phyloP scores from a whole-genome alignment of 2,113 vertebrate species.

The Anarrhichthys ocellatus region DNA sequence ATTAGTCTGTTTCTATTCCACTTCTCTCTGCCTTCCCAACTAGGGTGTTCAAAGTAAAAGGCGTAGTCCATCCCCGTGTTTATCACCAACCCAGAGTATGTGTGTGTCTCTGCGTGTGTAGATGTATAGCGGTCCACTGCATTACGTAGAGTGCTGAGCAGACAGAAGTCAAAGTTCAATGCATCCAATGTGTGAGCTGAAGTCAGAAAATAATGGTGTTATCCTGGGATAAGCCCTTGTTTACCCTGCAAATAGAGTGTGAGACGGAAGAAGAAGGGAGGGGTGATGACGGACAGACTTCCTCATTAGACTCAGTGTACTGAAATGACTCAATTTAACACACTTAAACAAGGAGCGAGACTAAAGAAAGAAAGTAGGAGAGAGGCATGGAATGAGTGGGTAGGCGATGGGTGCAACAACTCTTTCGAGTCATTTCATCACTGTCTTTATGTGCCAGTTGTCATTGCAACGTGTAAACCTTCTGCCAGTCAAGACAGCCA shows the following conservation, averaged over 20 bases:
- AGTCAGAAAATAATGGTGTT: conserved; percentile 70
- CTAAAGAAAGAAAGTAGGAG: conserved; percentile 7
- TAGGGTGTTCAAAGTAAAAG: conserved; percentile 14
- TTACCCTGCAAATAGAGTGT: conserved; percentile 63
- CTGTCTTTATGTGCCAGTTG: conserved; percentile 8
- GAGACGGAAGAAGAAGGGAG: neutral
- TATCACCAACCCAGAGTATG: conserved; percentile 6
- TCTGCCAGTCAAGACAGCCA: neutral
- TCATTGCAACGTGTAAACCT: conserved; percentile 3
- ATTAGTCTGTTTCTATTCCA: neutral
- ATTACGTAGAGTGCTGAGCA: conserved; percentile 59
- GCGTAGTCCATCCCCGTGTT: conserved; percentile 11
- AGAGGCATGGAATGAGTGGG: neutral
- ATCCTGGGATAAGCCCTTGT: conserved; percentile 61
- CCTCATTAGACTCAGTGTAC: conserved; percentile 34
- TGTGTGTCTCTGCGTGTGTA: neutral
- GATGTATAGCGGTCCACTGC: conserved; percentile 19
- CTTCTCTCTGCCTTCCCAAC: neutral
- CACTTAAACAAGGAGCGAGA: conserved; percentile 27
- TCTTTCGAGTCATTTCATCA: conserved; percentile 41
- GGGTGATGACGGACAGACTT: conserved; percentile 5
- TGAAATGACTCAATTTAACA: conserved; percentile 59
- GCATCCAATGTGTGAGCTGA: conserved; percentile 57
- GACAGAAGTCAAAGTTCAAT: conserved; percentile 55
- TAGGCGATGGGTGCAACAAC: neutral